These are phyloP conservation scores for Sterna hirundo DNA, from an alignment of 2,113 vertebrate genomes.

Conservation along the genomic window DNA sequence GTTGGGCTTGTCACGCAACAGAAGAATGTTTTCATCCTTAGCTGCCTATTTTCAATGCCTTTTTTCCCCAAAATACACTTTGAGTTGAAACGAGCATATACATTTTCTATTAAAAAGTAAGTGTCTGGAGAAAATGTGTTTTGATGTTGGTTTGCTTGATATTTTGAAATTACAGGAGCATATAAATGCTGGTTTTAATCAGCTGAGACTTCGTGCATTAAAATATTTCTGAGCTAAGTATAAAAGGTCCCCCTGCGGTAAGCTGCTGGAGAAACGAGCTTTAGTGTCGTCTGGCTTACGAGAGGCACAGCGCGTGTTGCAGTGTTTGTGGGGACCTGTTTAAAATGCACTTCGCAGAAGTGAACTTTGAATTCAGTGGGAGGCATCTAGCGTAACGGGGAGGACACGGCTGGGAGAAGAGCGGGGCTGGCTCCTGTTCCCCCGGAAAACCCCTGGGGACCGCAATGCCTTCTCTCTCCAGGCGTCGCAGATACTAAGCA, in stretches of 20 bases:
- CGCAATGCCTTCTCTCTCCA: background rate
- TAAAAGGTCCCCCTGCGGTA: background rate
- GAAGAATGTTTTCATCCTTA: background rate
- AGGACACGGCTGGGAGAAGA: background rate
- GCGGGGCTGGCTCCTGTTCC: background rate
- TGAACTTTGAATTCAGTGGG: background rate
- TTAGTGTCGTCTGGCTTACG: rapidly evolving
- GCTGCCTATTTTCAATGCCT: background rate
- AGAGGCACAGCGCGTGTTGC: background rate
- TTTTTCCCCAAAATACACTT: background rate
- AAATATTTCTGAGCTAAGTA: background rate
- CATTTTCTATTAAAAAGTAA: background rate
- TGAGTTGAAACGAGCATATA: background rate
- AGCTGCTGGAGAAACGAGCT: background rate
- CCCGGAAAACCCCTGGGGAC: background rate
- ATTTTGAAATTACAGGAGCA: background rate
- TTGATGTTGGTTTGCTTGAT: background rate
- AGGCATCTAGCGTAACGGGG: background rate
- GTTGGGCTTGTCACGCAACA: background rate
- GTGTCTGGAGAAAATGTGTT: background rate
- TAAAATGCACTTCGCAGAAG: background rate
- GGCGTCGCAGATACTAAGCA: background rate
- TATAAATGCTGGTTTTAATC: background rate
- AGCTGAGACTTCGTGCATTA: background rate
- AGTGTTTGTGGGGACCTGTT: background rate